Evolutionary conservation across 2,113 vertebrate genomes (phyloP), one percentile per base, ranked within the genome.

Genomic region (Cryptotis parvus): DNA sequence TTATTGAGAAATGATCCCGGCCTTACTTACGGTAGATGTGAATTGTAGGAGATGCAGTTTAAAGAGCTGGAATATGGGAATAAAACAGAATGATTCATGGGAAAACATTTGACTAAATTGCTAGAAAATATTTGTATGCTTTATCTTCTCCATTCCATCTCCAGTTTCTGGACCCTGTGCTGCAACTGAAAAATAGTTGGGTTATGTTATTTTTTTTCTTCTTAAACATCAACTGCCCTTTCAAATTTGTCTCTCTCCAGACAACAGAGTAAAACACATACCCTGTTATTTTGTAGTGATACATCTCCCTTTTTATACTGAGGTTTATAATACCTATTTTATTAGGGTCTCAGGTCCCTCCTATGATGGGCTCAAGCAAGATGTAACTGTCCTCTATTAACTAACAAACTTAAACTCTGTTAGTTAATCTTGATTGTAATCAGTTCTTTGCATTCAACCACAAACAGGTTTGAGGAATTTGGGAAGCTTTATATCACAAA

Each of bases 1-100:
- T 69, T 90, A 74, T 92, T 91, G 80, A 95, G 80, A 58, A 77
- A 43, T 70, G 58, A 70, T 20, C 35, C 31, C 55, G 80, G 20
- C 91, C 24, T 80, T 37, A 85, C 39, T 31, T 43, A 33, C n/a
- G n/a, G 29, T 83, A 75, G 49, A 37, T 89, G 26, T 63, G 31
- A 87, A 58, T 58, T 93, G 63, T 43, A 31, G 24, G 33, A 90
- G 55, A 58, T 58, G 55, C 55, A 58, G 37, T 65, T 65, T 65
- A 29, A 27, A 45, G 55, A 58, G 31, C 18, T 68, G 26, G 12
- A 76, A 69, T 37, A 20, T 65, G 26, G 31, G n/a, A 84, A 18
- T 69, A 33, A 89, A 86, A 45, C 35, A 61, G 22, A 31, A 26
- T 92, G 81, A 80, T 77, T 93, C 27, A 45, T 31, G 29, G 63